These are phyloP conservation scores for Eutrigla gurnardus DNA, from an alignment of 2,797 vertebrate genomes.

Conservation along the genomic window DNA sequence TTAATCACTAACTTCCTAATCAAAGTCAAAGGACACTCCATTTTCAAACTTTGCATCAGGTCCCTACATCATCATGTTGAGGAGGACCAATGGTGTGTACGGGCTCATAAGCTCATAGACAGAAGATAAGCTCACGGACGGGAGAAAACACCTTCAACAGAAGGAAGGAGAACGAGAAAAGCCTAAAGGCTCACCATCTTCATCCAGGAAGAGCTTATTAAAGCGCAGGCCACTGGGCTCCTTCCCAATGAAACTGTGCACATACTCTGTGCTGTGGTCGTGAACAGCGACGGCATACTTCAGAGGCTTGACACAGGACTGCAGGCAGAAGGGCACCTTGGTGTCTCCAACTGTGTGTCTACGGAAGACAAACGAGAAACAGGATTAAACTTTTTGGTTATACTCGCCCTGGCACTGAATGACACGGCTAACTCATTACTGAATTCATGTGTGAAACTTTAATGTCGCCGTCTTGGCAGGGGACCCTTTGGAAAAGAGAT, in stretches of 20 bases:
- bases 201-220: slow-evolving; percentile 97
- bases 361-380: slow-evolving; percentile 30
- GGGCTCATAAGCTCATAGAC: not conserved
- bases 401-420: not conserved
- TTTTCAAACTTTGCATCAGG: not conserved
- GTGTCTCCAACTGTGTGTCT: slow-evolving; percentile 98
- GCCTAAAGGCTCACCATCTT: slow-evolving; percentile 90
- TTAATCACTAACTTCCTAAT: slow-evolving; percentile 2
- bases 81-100: not conserved
- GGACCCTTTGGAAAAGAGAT: not conserved
- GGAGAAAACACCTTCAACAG: not conserved
- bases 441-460: not conserved
- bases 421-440: not conserved
- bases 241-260: slow-evolving; percentile 98
- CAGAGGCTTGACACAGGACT: slow-evolving; percentile 98
- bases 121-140: not conserved
- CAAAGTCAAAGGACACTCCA: not conserved
- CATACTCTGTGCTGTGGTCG: slow-evolving; percentile 94
- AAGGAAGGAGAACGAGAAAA: not conserved
- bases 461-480: not conserved
- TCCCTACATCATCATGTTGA: not conserved
- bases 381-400: not conserved
- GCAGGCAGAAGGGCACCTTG: slow-evolving; percentile 98
- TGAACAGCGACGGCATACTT: slow-evolving; percentile 97
- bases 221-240: slow-evolving; percentile 97